Conservation (phyloP, 2,888 invertebrate species). For the Troides helena region DNA sequence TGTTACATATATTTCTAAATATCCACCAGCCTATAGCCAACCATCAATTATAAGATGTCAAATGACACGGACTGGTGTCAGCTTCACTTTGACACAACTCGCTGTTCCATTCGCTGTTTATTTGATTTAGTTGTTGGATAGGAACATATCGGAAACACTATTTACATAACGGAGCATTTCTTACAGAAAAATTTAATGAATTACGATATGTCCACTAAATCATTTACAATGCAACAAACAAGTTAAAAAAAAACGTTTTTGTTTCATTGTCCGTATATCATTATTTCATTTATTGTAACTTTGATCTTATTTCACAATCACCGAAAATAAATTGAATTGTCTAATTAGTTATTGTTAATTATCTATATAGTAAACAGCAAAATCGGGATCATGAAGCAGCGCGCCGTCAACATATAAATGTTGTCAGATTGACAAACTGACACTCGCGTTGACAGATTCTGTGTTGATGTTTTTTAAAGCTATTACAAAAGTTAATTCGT, state of each 20-base stretch:
- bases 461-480: neutral
- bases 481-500: neutral
- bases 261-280: too few species aligned
- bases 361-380: too few species aligned
- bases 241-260: too few species aligned
- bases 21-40: constrained; percentile 56
- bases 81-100: neutral
- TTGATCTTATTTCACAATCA: too few species aligned
- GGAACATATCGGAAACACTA: neutral
- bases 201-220: too few species aligned
- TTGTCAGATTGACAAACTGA: neutral
- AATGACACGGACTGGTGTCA: constrained; percentile 8
- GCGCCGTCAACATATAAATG: neutral
- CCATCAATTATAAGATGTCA: constrained; percentile 35
- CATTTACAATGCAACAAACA: too few species aligned
- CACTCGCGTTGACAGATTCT: neutral
- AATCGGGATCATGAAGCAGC: too few species aligned
- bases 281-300: too few species aligned
- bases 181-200: too few species aligned
- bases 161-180: neutral
- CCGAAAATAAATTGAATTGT: too few species aligned
- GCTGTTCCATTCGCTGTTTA: neutral
- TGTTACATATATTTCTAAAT: constrained; percentile 38
- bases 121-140: neutral
- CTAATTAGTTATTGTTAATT: too few species aligned